Conservation (phyloP, 2,797 vertebrate species). For the Anisognathus igniventris region DNA sequence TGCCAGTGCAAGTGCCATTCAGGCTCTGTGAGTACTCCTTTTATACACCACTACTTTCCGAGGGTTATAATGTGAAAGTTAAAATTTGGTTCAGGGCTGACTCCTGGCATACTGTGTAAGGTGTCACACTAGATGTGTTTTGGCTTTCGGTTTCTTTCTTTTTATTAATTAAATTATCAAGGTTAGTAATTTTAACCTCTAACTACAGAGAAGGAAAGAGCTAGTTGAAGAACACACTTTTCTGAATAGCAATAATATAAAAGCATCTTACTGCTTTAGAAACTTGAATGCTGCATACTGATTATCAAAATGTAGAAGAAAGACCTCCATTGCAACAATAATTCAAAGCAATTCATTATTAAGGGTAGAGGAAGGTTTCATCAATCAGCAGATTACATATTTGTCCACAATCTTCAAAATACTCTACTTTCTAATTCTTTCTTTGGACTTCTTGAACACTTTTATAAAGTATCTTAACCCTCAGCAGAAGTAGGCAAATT, state of each 20-base stretch:
- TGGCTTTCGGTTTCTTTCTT: background rate
- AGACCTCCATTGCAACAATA: background rate
- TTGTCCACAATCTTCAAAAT: background rate
- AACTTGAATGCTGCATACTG: background rate
- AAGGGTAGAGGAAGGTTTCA: background rate
- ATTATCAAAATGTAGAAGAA: background rate
- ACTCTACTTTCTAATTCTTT: background rate
- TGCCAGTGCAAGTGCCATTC: conserved; percentile 45
- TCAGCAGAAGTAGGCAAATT: background rate
- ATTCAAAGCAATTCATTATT: conserved; percentile 5
- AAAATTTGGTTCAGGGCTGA: conserved; percentile 64
- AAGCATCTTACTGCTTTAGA: conserved; percentile 20
- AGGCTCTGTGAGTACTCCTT: conserved; percentile 32
- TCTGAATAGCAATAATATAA: background rate
- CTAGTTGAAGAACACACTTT: background rate
- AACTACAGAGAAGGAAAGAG: background rate
- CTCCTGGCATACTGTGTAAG: conserved; percentile 40
- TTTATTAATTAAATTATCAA: background rate
- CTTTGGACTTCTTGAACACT: conserved; percentile 11
- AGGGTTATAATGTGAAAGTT: conserved; percentile 47
- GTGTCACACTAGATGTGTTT: background rate
- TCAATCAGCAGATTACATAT: background rate
- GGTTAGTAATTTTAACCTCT: conserved; percentile 14
- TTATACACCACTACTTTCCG: conserved; percentile 53
- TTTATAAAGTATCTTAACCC: background rate